phyloP scores from a whole-genome alignment of 2,888 invertebrate species.

The Metellina segmentata region DNA sequence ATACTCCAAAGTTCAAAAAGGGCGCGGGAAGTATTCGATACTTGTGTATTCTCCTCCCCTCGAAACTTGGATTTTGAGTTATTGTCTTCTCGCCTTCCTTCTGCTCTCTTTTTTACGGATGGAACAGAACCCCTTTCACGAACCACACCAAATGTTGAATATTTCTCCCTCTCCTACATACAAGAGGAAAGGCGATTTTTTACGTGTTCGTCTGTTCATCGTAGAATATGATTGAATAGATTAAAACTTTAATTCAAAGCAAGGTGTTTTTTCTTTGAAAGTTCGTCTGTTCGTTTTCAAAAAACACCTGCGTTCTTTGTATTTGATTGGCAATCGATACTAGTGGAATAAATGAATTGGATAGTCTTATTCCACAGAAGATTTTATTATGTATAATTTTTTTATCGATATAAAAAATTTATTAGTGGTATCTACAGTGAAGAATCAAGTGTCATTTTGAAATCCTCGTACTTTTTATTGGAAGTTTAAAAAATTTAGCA shows the following conservation, averaged over 20 bases:
- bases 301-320: neutral
- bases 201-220: neutral
- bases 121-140: neutral
- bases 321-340: neutral
- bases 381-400: no score
- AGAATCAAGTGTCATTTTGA: no score
- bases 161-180: neutral
- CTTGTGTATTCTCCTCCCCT: neutral
- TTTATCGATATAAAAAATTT: no score
- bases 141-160: neutral
- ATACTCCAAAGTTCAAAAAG: conserved; percentile 4
- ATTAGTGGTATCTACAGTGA: no score
- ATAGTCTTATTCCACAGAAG: no score
- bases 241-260: neutral
- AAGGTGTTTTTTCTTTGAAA: neutral
- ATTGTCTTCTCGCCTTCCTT: neutral
- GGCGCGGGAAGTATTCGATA: conserved; percentile 40
- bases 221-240: neutral
- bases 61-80: conserved; percentile 2
- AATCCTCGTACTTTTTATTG: no score
- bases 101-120: neutral
- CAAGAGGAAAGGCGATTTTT: neutral
- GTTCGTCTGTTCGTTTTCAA: neutral
- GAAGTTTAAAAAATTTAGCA: no score
- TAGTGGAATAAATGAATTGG: no score